A percentile compares a stretch with the other conserved stretches of the same genome.
These are phyloP conservation scores for Plagodis pulveraria DNA, from an alignment of 2,888 invertebrate genomes.

Conservation along the genomic window DNA sequence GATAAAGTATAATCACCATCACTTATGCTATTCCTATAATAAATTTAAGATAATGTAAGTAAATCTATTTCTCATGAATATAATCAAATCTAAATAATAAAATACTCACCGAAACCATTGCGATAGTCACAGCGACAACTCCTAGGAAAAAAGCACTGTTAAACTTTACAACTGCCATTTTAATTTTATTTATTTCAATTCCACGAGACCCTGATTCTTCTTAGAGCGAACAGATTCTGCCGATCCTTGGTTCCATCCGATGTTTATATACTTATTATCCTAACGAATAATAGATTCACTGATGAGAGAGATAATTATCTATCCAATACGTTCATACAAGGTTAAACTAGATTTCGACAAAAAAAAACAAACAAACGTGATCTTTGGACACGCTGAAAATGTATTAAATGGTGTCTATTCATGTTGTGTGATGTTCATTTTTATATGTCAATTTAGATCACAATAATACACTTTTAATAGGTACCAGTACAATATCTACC, in stretches of 20 bases:
- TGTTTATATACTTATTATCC: slow-evolving; percentile 16
- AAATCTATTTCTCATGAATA: too few relatives aligned
- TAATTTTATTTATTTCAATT: not conserved
- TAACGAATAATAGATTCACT: slow-evolving; percentile 18
- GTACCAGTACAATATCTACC: too few relatives aligned
- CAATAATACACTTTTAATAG: too few relatives aligned
- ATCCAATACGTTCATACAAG: slow-evolving; percentile 19
- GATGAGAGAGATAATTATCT: slow-evolving; percentile 14
- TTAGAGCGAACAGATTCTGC: slow-evolving; percentile 3
- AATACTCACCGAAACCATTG: not conserved
- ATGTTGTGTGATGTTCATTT: not conserved
- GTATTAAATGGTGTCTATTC: not conserved
- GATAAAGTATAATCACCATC: too few relatives aligned
- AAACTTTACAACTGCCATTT: not conserved
- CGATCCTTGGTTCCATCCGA: not conserved
- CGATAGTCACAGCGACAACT: not conserved
- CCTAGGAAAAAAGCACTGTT: not conserved
- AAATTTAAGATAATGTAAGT: too few relatives aligned
- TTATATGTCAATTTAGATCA: too few relatives aligned
- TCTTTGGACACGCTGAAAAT: not conserved
- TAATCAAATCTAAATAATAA: not conserved
- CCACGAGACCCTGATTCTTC: not conserved
- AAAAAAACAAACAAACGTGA: slow-evolving; percentile 1
- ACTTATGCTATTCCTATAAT: too few relatives aligned
- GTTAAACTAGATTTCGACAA: slow-evolving; percentile 9